Conservation (phyloP, 2,888 invertebrate genomes). For the Noctuana brunneofusca region DNA sequence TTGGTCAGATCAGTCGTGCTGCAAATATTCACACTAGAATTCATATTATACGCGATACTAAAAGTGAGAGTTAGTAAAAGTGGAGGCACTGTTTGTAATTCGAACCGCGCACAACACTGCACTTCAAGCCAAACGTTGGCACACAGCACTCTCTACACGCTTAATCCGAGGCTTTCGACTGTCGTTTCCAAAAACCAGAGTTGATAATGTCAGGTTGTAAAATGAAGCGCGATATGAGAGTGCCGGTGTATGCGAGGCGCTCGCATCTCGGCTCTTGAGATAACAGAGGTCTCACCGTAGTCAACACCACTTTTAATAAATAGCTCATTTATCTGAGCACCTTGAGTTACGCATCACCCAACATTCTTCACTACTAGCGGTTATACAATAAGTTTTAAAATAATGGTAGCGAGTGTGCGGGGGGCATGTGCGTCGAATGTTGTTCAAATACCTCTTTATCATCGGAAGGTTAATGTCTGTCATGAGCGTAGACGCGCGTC, state of each 20-base stretch:
- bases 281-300: slow-evolving; percentile 60
- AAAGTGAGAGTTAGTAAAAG: slow-evolving; percentile 70
- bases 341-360: slow-evolving; percentile 60
- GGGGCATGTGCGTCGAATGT: slow-evolving; percentile 17
- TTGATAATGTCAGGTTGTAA: slow-evolving; percentile 72
- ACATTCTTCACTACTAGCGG: slow-evolving; percentile 44
- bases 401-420: slow-evolving; percentile 36
- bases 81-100: slow-evolving; percentile 49
- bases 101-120: slow-evolving; percentile 59
- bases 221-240: slow-evolving; percentile 66
- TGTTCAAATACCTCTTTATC: slow-evolving; percentile 40
- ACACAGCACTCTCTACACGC: slow-evolving; percentile 58
- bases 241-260: slow-evolving; percentile 61
- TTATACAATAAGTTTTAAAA: slow-evolving; percentile 40
- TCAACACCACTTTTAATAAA: slow-evolving; percentile 72
- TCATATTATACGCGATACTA: slow-evolving; percentile 55
- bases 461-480: slow-evolving; percentile 35
- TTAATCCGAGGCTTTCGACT: slow-evolving; percentile 67
- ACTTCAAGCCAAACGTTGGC: slow-evolving; percentile 50
- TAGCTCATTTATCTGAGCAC: slow-evolving; percentile 71
- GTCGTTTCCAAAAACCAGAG: slow-evolving; percentile 74
- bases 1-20: slow-evolving; percentile 63
- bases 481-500: slow-evolving; percentile 17
- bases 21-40: slow-evolving; percentile 57
- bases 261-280: slow-evolving; percentile 72